Conservation (phyloP, 1,140 invertebrate genomes). For the Alviniconcha marisindica region DNA sequence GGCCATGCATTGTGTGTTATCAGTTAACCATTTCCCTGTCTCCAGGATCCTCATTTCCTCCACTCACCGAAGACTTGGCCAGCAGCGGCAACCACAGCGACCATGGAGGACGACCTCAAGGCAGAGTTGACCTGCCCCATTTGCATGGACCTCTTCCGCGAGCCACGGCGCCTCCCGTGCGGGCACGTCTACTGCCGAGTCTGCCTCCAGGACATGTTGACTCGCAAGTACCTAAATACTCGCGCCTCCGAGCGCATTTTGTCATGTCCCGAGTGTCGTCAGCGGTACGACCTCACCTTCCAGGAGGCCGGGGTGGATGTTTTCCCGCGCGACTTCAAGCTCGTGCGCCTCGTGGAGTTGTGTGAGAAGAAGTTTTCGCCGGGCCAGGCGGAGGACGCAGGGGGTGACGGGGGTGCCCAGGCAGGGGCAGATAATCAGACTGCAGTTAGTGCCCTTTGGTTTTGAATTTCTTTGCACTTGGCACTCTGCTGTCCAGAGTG, state of each 20-base stretch:
- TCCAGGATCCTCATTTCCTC: no score
- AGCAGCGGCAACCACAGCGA: not conserved
- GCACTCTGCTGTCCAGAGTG: not conserved
- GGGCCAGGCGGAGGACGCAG: not conserved
- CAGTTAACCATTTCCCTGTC: no score
- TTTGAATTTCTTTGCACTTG: not conserved
- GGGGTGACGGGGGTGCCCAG: not conserved
- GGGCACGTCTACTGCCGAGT: constrained; percentile 50
- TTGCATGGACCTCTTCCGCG: constrained; percentile 51
- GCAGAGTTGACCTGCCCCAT: constrained; percentile 54
- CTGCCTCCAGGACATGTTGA: constrained; percentile 48
- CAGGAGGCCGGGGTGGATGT: constrained; percentile 40
- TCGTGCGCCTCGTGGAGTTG: constrained; percentile 51
- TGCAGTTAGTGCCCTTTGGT: constrained; percentile 34
- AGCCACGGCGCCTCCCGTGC: constrained; percentile 49
- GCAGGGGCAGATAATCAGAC: constrained; percentile 33
- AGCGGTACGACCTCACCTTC: constrained; percentile 32
- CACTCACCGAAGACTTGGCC: not conserved
- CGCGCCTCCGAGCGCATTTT: constrained; percentile 1
- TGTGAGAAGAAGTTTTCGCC: constrained; percentile 30
- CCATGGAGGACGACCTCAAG: constrained; percentile 42
- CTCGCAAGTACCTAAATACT: constrained; percentile 35
- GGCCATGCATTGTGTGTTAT: no score
- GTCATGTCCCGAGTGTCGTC: constrained; percentile 52
- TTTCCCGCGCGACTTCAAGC: constrained; percentile 52